phyloP scores from a whole-genome alignment of 2,113 vertebrate genomes.

The Centropus bengalensis region DNA sequence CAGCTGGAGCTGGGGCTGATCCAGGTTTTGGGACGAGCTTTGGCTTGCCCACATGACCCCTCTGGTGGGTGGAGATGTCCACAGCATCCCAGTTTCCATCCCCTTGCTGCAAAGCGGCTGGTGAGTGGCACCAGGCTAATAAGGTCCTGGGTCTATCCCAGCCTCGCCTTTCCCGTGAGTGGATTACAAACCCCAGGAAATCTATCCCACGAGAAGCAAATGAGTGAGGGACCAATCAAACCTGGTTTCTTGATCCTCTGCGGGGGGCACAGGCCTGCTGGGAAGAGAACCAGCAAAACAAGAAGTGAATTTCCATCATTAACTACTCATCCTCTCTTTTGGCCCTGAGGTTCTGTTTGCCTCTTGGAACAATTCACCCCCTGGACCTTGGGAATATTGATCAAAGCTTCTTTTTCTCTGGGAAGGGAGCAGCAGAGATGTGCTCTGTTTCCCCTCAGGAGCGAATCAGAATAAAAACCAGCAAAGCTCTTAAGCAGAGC shows the following conservation, averaged over 20 bases:
- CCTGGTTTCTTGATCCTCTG: constrained; percentile 78
- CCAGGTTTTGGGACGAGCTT: neutral
- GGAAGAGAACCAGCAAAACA: neutral
- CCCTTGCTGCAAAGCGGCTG: neutral
- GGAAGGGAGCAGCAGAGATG: neutral
- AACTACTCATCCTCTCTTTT: no score
- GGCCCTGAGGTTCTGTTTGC: neutral
- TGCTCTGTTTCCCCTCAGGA: neutral
- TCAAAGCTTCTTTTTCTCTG: neutral
- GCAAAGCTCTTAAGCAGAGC: neutral
- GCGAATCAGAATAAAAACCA: neutral
- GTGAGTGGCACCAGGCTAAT: neutral
- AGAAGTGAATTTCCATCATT: neutral
- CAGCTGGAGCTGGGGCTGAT: neutral
- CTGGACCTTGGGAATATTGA: neutral
- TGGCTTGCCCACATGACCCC: no score
- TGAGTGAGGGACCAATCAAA: neutral
- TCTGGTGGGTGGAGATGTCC: neutral
- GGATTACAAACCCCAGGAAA: accelerated
- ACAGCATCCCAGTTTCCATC: neutral
- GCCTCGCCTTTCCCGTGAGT: neutral
- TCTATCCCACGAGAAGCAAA: neutral
- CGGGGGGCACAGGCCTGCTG: constrained; percentile 42
- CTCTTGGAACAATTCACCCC: neutral
- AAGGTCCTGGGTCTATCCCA: neutral